Base-by-base conservation (phyloP, 2,113 vertebrate species). In the Cnemophilus loriae region DNA sequence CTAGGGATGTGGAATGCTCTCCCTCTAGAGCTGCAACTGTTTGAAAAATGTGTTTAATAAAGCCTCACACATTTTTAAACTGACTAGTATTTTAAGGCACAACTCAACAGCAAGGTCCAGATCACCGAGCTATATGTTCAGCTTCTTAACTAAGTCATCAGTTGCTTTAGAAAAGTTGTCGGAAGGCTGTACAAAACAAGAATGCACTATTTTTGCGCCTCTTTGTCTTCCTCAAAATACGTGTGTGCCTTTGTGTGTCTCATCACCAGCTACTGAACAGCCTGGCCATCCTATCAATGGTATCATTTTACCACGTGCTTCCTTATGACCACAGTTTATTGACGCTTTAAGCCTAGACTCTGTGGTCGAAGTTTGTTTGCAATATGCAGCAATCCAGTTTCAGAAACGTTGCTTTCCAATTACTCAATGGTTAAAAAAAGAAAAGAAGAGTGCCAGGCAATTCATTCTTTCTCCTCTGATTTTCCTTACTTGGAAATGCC, bases 31-130 rank as follows among this genome's bases (percentile, higher is more conserved):
- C n/a, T 90, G 42, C 21, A 93, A 49, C 11, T 87, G 60, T 90
- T 94, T 95, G 70, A 96, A 94, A 95, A 87, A 88, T 68, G 33
- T 33, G 23, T 95, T 96, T 93, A 92, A 90, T 87, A 67, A 90
- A 88, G n/a, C 73, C 65, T 94, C 47, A 46, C 75, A 32, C 44
- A 67, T 85, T 92, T 96, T 94, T 57, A 77, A 81, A n/a, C 57
- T 30, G n/a, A 35, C 47, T 28, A 84, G 28, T 20, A 16, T 53
- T 95, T 65, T 76, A 70, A 87, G n/a, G 5, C 13, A 30, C 20
- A 35, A 52, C 56, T 77, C 46, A 46, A 70, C 24, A 63, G 32
- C 76, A 80, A 60, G 8, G 28, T 79, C 37, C 64, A 64, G 88
- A 21, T 50, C 63, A 47, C 23, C 18, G 21, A 73, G 33, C 37